Conservation (phyloP, 2,797 vertebrate species). For the Heterohyrax brucei region DNA sequence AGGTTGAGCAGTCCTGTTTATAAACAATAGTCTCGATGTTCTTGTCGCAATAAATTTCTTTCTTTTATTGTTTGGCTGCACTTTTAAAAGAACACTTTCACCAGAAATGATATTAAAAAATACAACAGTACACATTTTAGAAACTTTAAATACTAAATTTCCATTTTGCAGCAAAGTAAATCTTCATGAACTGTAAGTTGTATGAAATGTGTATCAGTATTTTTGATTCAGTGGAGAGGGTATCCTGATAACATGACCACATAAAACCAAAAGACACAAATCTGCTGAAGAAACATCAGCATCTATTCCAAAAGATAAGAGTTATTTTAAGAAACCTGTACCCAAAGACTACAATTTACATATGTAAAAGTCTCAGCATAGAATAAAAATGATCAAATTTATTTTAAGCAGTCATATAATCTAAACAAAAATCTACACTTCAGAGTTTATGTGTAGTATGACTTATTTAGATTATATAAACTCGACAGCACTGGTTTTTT, state of each 20-base stretch:
- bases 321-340: constrained; percentile 48
- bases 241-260: neutral
- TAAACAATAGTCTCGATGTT: neutral
- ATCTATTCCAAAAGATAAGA: constrained; percentile 43
- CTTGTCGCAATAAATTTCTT: constrained; percentile 24
- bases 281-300: constrained; percentile 54
- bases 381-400: constrained; percentile 40
- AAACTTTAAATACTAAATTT: constrained; percentile 48
- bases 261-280: constrained; percentile 41
- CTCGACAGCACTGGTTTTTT: too few species aligned
- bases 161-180: constrained; percentile 57
- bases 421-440: constrained; percentile 60
- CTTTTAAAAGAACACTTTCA: neutral
- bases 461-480: constrained; percentile 29
- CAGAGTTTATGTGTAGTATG: neutral
- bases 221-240: neutral
- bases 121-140: neutral
- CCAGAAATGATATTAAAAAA: constrained; percentile 36
- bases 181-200: neutral
- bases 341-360: constrained; percentile 18
- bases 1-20: neutral
- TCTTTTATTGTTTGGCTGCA: constrained; percentile 17
- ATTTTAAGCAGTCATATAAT: constrained; percentile 38
- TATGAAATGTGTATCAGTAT: constrained; percentile 35
- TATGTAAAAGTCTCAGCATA: constrained; percentile 32